Conservation (phyloP, 1,140 invertebrate species). For the Augochlora pura region DNA sequence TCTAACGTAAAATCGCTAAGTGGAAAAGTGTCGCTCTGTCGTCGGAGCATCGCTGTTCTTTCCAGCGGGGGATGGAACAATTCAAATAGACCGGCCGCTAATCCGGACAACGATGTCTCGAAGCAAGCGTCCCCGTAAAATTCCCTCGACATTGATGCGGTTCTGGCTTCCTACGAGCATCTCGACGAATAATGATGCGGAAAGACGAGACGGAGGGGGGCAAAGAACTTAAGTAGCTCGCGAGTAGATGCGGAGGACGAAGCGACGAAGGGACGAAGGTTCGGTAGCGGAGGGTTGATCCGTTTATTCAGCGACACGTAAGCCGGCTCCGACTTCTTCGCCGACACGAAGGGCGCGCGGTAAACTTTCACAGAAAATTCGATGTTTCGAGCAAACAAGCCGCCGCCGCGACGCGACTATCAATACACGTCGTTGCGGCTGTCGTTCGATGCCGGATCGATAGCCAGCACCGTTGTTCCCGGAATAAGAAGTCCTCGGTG, state of each 20-base stretch:
- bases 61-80: not conserved
- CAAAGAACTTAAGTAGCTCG: conserved; percentile 59
- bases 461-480: conserved; percentile 28
- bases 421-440: conserved; percentile 49
- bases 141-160: not conserved
- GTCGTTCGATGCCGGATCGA: conserved; percentile 60
- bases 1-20: too few relatives aligned
- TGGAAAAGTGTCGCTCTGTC: too few relatives aligned
- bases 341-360: conserved; percentile 39
- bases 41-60: not conserved
- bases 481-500: conserved; percentile 28
- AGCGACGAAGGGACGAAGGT: too few relatives aligned
- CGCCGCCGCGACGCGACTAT: conserved; percentile 30
- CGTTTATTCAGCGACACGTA: conserved; percentile 66
- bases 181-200: conserved; percentile 52
- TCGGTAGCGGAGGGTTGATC: conserved; percentile 53
- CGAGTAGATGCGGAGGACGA: conserved; percentile 33
- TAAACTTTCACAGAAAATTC: conserved; percentile 63
- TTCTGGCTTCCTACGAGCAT: not conserved
- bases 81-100: not conserved
- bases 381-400: conserved; percentile 62
- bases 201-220: conserved; percentile 33
- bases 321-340: conserved; percentile 55
- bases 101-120: not conserved
- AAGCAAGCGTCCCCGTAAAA: not conserved